Base-by-base conservation (phyloP, 1,140 invertebrate species). In the Heliconius hewitsoni region DNA sequence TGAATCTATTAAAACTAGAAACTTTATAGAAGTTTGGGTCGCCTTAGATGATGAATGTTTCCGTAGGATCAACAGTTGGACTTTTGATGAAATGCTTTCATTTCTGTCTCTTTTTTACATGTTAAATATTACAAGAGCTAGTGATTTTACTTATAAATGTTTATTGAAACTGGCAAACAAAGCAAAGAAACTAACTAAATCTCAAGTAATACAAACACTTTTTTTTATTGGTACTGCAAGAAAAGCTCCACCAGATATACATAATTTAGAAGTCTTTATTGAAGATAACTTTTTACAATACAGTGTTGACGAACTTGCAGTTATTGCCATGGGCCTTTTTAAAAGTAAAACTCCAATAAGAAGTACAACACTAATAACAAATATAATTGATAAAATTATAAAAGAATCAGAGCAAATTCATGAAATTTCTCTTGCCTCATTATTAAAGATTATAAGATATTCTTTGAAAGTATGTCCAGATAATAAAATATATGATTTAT, bases 311-410 rank as follows among this genome's bases (percentile, higher is more conserved):
- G 96, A 97, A 85, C 71, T 96, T 34, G 95, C 94, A 37, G 92
- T 96, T 70, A 86, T 96, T 57, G 90, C 95, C 1, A 95, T 96
- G 92, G 95, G 95, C 3, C 96, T 96, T 82, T 96, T 96, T 77
- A 96, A 96, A 92, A 95, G 94, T 70, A 92, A 95, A 86, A 96
- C 91, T 19, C 94, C 85, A 71, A 95, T 96, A 55, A 93, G 90
- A 83, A 93, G 92, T 87, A 39, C 82, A 23, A 50, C 79, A 3
- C 87, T 96, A 76, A n/a, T 95, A 4, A 27, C 74, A 30, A 89
- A 89, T 39, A 95, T 96, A 74, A 91, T 96, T 8, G 52, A 90
- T 16, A 93, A 87, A 86, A 78, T 95, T 16, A 88, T 86, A 8
- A 78, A 90, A 55, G 83, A 95, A 60, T 81, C 94, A 37, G 83